A percentile compares a stretch with the other conserved stretches of the same genome.
Evolutionary conservation across 2,113 vertebrate genomes (phyloP).

Genomic region (Otus sunia): DNA sequence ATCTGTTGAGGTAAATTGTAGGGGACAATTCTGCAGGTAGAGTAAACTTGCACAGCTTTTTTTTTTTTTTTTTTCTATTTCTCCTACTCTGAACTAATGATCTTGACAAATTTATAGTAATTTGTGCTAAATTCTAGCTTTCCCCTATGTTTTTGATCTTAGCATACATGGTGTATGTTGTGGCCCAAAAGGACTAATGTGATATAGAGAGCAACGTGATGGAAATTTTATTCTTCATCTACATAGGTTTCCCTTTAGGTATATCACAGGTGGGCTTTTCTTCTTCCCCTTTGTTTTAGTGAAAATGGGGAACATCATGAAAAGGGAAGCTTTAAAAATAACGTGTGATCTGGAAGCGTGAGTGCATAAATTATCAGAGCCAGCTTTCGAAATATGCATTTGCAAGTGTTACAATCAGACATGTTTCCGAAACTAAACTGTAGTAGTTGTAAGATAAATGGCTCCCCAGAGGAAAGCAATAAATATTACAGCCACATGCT

Average conservation of each 20-base stretch:
- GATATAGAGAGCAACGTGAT: neutral
- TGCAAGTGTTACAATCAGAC: slow-evolving; percentile 24
- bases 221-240: neutral
- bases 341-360: neutral
- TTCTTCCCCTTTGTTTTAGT: neutral
- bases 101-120: neutral
- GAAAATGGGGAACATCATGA: neutral
- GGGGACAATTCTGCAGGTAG: neutral
- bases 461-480: slow-evolving; percentile 33
- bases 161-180: neutral
- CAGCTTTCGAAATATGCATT: neutral
- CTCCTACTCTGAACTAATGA: neutral
- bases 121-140: neutral
- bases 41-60: neutral
- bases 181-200: neutral
- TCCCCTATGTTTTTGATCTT: neutral
- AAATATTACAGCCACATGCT: neutral
- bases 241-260: neutral
- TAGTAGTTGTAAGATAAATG: slow-evolving; percentile 21
- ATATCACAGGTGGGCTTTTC: neutral
- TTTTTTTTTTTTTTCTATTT: neutral
- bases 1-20: neutral
- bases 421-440: neutral
- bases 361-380: slow-evolving; percentile 22
- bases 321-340: slow-evolving; percentile 20